Evolutionary conservation across 2,888 invertebrate genomes (phyloP).

Genomic region (Eupithecia vulgata): DNA sequence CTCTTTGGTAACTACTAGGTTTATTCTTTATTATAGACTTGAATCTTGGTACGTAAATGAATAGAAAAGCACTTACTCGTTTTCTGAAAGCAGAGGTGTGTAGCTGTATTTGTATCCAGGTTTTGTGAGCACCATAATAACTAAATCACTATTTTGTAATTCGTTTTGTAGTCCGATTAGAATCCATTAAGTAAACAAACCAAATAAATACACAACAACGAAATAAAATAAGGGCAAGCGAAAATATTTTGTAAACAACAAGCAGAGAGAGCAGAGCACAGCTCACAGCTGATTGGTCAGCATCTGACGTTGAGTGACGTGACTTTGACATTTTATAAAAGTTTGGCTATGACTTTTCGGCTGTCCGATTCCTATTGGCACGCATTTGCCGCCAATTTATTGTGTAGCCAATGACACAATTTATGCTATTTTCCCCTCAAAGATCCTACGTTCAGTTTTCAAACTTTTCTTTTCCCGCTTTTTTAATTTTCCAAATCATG

Average conservation of each 20-base stretch:
- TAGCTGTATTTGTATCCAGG: slow-evolving; percentile 58
- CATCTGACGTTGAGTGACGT: background rate
- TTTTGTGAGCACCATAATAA: slow-evolving; percentile 47
- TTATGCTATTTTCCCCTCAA: too few relatives aligned
- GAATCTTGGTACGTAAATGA: background rate
- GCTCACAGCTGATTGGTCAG: background rate
- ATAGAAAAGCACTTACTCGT: slow-evolving; percentile 55
- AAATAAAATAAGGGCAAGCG: too few relatives aligned
- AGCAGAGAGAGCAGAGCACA: too few relatives aligned
- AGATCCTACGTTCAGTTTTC: too few relatives aligned
- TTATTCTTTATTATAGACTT: background rate
- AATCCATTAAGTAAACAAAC: background rate
- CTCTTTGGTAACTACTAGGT: background rate
- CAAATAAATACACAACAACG: background rate
- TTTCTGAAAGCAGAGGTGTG: slow-evolving; percentile 55
- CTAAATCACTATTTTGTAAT: background rate
- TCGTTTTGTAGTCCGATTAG: background rate
- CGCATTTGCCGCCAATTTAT: background rate
- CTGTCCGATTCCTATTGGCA: background rate
- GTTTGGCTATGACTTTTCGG: background rate
- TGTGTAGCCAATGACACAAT: too few relatives aligned
- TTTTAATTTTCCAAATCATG: too few relatives aligned
- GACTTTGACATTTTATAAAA: background rate
- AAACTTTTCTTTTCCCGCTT: too few relatives aligned
- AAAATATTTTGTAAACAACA: background rate